phyloP scores from a whole-genome alignment of 2,113 vertebrate species.

The Podarcis cretensis region DNA sequence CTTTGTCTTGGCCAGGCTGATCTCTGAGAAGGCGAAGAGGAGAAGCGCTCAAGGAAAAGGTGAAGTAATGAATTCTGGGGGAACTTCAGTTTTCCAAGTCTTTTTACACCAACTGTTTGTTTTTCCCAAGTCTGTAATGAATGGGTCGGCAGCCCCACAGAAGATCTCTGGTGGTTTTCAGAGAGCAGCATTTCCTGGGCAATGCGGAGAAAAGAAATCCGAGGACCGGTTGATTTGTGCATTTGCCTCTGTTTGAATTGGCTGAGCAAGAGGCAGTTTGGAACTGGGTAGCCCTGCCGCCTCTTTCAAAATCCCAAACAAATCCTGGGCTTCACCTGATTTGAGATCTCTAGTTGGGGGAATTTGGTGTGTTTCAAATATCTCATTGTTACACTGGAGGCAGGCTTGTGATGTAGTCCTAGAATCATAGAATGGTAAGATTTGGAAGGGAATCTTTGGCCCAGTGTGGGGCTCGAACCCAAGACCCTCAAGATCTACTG shows the following conservation, averaged over 20 bases:
- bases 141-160: not conserved
- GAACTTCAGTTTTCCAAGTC: slow-evolving; percentile 52
- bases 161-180: slow-evolving; percentile 54
- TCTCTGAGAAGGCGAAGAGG: slow-evolving; percentile 58
- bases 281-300: not conserved
- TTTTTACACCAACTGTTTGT: slow-evolving; percentile 49
- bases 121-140: slow-evolving; percentile 57
- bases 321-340: not conserved
- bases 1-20: slow-evolving; percentile 54
- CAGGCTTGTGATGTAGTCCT: not conserved
- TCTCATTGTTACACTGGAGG: not conserved
- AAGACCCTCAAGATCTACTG: no score
- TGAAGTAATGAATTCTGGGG: slow-evolving; percentile 67
- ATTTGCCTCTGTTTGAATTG: slow-evolving; percentile 50
- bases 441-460: no score
- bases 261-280: slow-evolving; percentile 44
- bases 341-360: no score
- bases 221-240: slow-evolving; percentile 45
- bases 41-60: slow-evolving; percentile 74
- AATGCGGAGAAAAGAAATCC: slow-evolving; percentile 52
- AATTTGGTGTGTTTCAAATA: not conserved
- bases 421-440: no score
- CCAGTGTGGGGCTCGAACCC: no score
- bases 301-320: not conserved
- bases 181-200: slow-evolving; percentile 28